Evolutionary conservation across 2,797 vertebrate species (phyloP).

Genomic region (Parauchenoglanis ngamensis): DNA sequence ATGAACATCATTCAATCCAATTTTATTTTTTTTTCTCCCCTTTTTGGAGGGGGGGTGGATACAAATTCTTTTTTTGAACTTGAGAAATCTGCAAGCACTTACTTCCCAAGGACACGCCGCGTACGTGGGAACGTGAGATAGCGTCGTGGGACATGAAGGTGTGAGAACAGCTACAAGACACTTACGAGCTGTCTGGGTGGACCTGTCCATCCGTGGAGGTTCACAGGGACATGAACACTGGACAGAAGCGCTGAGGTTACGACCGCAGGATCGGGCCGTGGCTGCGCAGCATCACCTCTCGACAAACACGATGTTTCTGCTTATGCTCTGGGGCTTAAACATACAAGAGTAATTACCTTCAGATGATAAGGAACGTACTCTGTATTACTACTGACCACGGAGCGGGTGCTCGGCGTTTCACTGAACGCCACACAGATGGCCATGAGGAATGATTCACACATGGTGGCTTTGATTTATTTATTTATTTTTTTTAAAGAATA

Average conservation of each 20-base stretch:
- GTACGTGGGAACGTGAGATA: constrained; percentile 31
- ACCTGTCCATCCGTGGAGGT: constrained; percentile 55
- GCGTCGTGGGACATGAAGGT: constrained; percentile 12
- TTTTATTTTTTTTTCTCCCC: not conserved
- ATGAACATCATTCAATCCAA: constrained; percentile 20
- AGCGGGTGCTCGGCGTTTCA: constrained; percentile 33
- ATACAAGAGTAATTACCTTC: constrained; percentile 55
- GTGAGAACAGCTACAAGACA: constrained; percentile 41
- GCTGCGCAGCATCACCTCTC: constrained; percentile 60
- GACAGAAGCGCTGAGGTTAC: constrained; percentile 35
- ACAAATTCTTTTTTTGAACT: not conserved
- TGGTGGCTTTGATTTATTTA: not conserved
- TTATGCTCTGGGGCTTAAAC: constrained; percentile 47
- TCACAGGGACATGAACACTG: constrained; percentile 43
- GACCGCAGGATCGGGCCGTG: constrained; percentile 6
- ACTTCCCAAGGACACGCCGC: constrained; percentile 3
- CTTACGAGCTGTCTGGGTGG: constrained; percentile 54
- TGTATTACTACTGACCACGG: constrained; percentile 39
- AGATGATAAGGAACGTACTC: constrained; percentile 54
- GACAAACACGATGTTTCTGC: constrained; percentile 57
- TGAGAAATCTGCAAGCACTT: constrained; percentile 29
- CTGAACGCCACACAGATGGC: constrained; percentile 4
- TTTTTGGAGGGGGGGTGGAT: not conserved
- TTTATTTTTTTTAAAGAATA: not conserved
- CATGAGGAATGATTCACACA: constrained; percentile 16